Evolutionary conservation across 1,140 invertebrate species (phyloP).

Genomic region (Drosophila quadrilineata): DNA sequence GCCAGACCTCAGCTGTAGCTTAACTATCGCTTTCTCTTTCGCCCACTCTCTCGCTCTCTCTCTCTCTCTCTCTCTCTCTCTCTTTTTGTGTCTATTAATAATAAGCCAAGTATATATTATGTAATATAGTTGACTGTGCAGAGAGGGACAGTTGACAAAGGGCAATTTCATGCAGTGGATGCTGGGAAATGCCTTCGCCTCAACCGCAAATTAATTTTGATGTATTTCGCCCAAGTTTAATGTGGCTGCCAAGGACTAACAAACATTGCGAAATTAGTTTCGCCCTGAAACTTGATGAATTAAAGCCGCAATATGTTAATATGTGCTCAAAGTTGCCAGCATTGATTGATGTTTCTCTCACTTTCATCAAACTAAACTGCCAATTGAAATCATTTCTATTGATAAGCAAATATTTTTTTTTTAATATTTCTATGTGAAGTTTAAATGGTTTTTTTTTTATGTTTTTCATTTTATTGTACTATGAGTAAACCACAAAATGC

Average conservation of each 20-base stretch:
- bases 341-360: no score
- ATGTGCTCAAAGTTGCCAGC: no score
- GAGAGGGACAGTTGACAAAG: conserved; percentile 30
- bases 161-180: conserved; percentile 48
- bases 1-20: no score
- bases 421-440: neutral
- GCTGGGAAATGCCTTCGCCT: conserved; percentile 27
- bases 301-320: neutral
- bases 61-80: neutral
- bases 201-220: conserved; percentile 44
- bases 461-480: conserved; percentile 14
- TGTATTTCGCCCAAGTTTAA: neutral
- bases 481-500: conserved; percentile 45
- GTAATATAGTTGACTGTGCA: conserved; percentile 26
- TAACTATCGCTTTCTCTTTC: no score
- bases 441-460: neutral
- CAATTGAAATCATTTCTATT: no score
- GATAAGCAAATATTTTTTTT: neutral
- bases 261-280: conserved; percentile 2
- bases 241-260: neutral
- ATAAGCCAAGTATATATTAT: conserved; percentile 31
- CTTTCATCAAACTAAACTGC: no score
- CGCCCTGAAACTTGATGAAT: neutral
- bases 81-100: conserved; percentile 41
- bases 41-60: conserved; percentile 27